These are phyloP conservation scores for Agapetus fuscipes DNA, from an alignment of 2,888 invertebrate genomes.

Conservation along the genomic window DNA sequence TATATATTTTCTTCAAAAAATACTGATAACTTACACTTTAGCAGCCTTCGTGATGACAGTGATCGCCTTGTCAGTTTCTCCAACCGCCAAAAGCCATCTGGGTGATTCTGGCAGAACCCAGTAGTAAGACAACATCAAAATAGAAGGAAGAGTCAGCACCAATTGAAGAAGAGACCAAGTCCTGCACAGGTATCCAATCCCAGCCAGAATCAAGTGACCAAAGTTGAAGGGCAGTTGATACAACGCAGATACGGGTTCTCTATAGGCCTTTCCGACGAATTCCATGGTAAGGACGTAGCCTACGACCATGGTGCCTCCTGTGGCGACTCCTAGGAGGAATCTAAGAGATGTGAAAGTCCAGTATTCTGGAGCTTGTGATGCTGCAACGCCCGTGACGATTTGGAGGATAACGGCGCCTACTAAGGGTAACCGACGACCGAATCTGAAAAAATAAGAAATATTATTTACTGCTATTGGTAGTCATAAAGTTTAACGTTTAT, in stretches of 20 bases:
- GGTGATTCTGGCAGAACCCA: slow-evolving; percentile 74
- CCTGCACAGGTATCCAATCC: slow-evolving; percentile 54
- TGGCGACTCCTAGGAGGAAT: slow-evolving; percentile 62
- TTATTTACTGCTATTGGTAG: too few relatives aligned
- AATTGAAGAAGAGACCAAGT: slow-evolving; percentile 61
- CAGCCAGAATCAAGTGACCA: slow-evolving; percentile 54
- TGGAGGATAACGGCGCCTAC: slow-evolving; percentile 63
- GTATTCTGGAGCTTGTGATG: slow-evolving; percentile 54
- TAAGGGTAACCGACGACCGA: slow-evolving; percentile 63
- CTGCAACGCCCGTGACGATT: slow-evolving; percentile 54
- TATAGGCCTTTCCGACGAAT: slow-evolving; percentile 48
- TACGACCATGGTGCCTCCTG: slow-evolving; percentile 72
- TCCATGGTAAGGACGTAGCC: slow-evolving; percentile 57
- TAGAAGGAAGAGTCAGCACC: slow-evolving; percentile 52
- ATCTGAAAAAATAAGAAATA: slow-evolving; percentile 54
- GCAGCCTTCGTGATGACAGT: slow-evolving; percentile 58
- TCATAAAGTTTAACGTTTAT: too few relatives aligned
- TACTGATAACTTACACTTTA: slow-evolving; percentile 36
- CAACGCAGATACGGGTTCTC: slow-evolving; percentile 49
- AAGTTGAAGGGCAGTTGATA: slow-evolving; percentile 63
- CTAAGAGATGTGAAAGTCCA: slow-evolving; percentile 55
- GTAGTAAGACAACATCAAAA: slow-evolving; percentile 56
- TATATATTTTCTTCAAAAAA: too few relatives aligned
- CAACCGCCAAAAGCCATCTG: slow-evolving; percentile 68
- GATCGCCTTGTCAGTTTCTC: slow-evolving; percentile 53